Percentiles rank a stretch among this genome's conserved stretches.
phyloP scores from a whole-genome alignment of 2,888 invertebrate genomes.

The Gastrophysa polygoni region DNA sequence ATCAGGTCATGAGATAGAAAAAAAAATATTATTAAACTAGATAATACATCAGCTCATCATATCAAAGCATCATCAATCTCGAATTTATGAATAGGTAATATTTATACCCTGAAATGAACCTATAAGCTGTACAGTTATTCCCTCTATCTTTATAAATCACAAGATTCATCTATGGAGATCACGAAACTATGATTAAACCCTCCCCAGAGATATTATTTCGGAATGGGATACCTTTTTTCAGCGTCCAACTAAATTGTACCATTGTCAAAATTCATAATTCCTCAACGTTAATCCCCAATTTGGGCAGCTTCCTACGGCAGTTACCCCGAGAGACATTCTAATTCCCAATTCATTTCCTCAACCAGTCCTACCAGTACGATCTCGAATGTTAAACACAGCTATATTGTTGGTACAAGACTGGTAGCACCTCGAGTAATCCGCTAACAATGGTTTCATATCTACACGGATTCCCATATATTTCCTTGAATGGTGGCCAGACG shows the following conservation, averaged over 20 bases:
- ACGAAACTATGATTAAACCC: no score
- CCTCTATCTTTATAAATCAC: no score
- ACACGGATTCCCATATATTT: conserved; percentile 56
- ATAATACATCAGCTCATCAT: no score
- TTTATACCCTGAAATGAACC: no score
- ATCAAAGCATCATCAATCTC: no score
- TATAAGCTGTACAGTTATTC: no score
- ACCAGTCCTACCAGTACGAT: conserved; percentile 13
- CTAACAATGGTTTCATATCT: conserved; percentile 57
- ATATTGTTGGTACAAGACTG: conserved; percentile 52
- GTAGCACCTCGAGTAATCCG: conserved; percentile 56
- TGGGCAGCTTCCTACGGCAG: not conserved
- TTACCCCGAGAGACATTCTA: conserved; percentile 24
- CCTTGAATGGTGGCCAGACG: conserved; percentile 53
- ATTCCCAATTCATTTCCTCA: conserved; percentile 19
- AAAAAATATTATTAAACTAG: no score
- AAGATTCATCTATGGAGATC: no score
- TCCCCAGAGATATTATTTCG: no score
- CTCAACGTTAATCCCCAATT: not conserved
- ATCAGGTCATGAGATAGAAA: no score
- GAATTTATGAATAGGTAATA: no score
- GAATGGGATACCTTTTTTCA: no score
- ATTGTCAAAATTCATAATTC: not conserved
- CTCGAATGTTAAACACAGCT: conserved; percentile 34
- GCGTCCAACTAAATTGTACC: not conserved